Evolutionary conservation across 1,140 invertebrate genomes (phyloP), one percentile per base, ranked within the genome.

Genomic region (Akabosia matsudoensis): DNA sequence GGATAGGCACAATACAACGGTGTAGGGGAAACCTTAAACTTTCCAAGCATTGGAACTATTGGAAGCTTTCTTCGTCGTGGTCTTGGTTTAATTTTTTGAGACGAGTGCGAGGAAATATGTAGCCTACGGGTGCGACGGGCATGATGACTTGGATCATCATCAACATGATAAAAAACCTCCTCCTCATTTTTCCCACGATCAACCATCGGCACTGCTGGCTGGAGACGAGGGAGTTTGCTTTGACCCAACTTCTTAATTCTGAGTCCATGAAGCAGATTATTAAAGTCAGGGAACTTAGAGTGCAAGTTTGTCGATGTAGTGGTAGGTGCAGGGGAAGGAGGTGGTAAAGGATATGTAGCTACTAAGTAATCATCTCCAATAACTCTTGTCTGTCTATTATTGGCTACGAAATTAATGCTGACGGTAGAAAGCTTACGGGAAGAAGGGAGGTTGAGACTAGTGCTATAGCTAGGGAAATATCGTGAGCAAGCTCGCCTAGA

Each of bases 261-360:
- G 28, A 67, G 61, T 67, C 61, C 61, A 31, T 31, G 61, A 67
- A 67, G 61, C 7, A 67, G 61, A 67, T 67, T 67, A 67, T 67
- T 67, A 67, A 30, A 67, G 30, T 67, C 61, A 30, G 61, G 61
- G 22, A 67, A 67, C 61, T n/a, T 67, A 10, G 31, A 22, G 7
- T 45, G 37, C 37, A 18, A 45, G 37, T 45, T 45, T 45, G 37
- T 45, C 37, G n/a, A n/a, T 7, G 54, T 7, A 24, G 7, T 67
- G 24, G 24, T 30, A 30, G 61, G 61, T 13, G 61, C 61, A 4
- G 61, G 61, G 22, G 61, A 67, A 16, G 61, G 61, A 30, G 61
- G 61, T 30, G 61, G 61, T n/a, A 67, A n/a, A 67, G 61, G 61
- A 67, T 10, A 67, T 14, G 61, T 67, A 67, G 31, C 61, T 67